Evolutionary conservation across 2,888 invertebrate species (phyloP), one percentile per base, ranked within the genome.

Genomic region (Ormyrus labotus): DNA sequence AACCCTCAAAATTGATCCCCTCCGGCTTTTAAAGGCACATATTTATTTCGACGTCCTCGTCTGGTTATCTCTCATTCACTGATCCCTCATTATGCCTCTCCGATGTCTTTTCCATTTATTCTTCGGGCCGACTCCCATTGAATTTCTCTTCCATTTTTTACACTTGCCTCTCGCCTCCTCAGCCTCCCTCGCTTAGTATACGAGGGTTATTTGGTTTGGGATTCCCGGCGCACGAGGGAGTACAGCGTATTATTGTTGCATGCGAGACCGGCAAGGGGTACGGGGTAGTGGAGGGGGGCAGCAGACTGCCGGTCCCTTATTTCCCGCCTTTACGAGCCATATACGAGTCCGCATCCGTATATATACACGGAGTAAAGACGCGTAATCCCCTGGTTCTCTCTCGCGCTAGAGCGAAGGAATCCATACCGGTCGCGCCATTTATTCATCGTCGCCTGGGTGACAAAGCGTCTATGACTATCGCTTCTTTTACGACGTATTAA

Each of bases 231-330:
- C n/a, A 34, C 13, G 65, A 45, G 60, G 65, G 57, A 34, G 50
- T 55, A 57, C 68, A 11, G 6, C 51, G 58, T 74, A 74, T 74
- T 80, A 74, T 74, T 70, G 74, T 74, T 74, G 69, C 74, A 80
- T 70, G 53, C 47, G 58, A 63, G 47, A 68, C 34, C 34, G 9
- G 48, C 47, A 63, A 13, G 34, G 34, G 34, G 34, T 34, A 34
- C 1, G 34, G 34, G 34, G 34, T 34, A 34, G 34, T 34, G 34
- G 34, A 34, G 2, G 34, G 34, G 34, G 34, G 34, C 3, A 34
- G 34, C 34, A 34, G 34, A 34, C 34, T 34, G 34, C 9, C 19
- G 50, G 57, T 50, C 34, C 68, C 76, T 76, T 57, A 50, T 76
- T 76, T 69, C 68, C 55, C 9, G 58, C 60, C 72, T 78, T 71